phyloP scores from a whole-genome alignment of 92 coral and sea anemone genomes.

The Palythoa heliodiscus region DNA sequence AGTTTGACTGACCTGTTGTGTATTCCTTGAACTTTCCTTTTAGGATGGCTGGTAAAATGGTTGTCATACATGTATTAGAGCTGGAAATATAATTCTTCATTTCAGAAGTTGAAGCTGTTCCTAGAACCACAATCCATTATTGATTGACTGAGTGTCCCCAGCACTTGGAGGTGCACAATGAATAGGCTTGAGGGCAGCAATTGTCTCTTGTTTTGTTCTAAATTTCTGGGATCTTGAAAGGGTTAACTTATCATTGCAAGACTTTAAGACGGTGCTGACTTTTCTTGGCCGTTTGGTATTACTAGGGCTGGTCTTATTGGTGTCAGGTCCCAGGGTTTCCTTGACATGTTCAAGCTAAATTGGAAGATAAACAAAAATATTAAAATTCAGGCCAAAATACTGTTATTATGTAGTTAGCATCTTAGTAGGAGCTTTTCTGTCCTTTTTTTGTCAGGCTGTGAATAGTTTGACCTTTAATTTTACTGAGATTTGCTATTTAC shows the following conservation, averaged over 20 bases:
- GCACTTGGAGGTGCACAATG: slow-evolving; percentile 51
- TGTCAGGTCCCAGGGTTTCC: no score
- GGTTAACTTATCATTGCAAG: slow-evolving; percentile 42
- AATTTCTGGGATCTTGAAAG: slow-evolving; percentile 44
- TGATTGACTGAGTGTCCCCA: slow-evolving; percentile 22
- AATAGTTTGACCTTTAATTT: no score
- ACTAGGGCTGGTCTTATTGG: no score
- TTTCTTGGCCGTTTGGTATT: slow-evolving; percentile 21
- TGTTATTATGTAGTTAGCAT: no score
- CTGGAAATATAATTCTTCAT: background rate
- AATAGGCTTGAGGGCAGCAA: slow-evolving; percentile 53
- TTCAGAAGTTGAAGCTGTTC: background rate
- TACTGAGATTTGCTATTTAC: no score
- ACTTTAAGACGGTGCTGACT: slow-evolving; percentile 28
- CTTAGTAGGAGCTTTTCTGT: no score
- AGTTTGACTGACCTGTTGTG: background rate
- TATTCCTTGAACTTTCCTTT: slow-evolving; percentile 40
- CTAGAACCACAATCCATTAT: slow-evolving; percentile 49
- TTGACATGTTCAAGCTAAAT: no score
- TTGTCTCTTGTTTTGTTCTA: slow-evolving; percentile 54
- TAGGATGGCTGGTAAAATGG: slow-evolving; percentile 56
- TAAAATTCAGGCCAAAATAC: no score
- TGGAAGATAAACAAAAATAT: no score
- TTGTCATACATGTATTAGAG: background rate
- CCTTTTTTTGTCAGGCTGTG: no score